These are phyloP conservation scores for Phaethornis superciliosus DNA, from an alignment of 2,113 vertebrate genomes.

Conservation along the genomic window DNA sequence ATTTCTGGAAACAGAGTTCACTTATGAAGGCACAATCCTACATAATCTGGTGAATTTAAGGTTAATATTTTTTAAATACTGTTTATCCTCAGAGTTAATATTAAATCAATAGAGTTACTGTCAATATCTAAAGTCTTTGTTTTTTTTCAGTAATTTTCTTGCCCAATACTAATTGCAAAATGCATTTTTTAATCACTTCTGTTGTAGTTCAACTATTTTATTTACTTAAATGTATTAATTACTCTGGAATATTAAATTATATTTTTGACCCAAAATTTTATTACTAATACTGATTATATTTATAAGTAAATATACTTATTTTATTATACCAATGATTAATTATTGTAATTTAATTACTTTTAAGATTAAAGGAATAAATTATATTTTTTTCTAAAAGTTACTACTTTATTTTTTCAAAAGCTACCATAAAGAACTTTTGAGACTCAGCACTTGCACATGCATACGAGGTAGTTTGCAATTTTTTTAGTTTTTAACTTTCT, in stretches of 20 bases:
- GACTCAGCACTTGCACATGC: neutral
- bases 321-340: neutral
- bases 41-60: neutral
- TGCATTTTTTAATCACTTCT: neutral
- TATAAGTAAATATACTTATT: neutral
- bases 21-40: neutral
- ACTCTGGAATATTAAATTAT: neutral
- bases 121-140: neutral
- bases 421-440: neutral
- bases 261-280: neutral
- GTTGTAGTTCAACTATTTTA: neutral
- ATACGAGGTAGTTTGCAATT: neutral
- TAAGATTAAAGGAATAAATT: neutral
- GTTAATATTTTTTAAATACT: neutral
- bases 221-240: neutral
- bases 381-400: neutral
- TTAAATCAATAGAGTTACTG: neutral
- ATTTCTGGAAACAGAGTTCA: neutral
- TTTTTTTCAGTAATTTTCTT: neutral
- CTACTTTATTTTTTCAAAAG: neutral
- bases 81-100: neutral
- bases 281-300: neutral
- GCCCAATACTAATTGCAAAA: neutral
- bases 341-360: neutral
- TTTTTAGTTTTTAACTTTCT: neutral